These are phyloP conservation scores for Manis pentadactyla DNA, from an alignment of 2,797 vertebrate genomes.

Conservation along the genomic window DNA sequence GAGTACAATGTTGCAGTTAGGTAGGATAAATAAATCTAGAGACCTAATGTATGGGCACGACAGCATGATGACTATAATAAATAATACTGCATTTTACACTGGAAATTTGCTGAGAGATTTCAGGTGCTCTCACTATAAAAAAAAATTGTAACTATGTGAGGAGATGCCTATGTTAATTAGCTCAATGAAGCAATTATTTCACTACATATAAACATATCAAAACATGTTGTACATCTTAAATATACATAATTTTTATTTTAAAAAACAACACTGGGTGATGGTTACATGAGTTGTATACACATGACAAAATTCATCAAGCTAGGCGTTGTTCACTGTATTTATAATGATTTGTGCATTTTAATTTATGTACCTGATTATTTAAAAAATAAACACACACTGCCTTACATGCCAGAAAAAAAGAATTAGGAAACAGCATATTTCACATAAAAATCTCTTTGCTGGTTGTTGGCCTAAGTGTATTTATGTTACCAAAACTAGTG, in stretches of 20 bases:
- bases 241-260: not conserved
- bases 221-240: not conserved
- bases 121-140: not conserved
- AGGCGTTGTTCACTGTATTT: no score
- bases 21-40: not conserved
- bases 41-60: not conserved
- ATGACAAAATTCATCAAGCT: no score
- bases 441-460: not conserved
- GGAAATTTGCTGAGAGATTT: not conserved
- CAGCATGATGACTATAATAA: not conserved
- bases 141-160: not conserved
- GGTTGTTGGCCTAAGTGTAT: not conserved
- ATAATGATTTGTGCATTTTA: no score
- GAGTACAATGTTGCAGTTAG: not conserved
- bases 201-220: not conserved
- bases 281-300: no score
- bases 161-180: not conserved
- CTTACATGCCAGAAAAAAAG: not conserved
- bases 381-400: not conserved
- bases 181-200: not conserved
- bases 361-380: not conserved
- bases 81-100: not conserved
- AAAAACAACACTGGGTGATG: not conserved
- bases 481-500: not conserved
- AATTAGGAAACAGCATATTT: not conserved